Evolutionary conservation across 2,113 vertebrate species (phyloP).

Genomic region (Pachyramphus minor): DNA sequence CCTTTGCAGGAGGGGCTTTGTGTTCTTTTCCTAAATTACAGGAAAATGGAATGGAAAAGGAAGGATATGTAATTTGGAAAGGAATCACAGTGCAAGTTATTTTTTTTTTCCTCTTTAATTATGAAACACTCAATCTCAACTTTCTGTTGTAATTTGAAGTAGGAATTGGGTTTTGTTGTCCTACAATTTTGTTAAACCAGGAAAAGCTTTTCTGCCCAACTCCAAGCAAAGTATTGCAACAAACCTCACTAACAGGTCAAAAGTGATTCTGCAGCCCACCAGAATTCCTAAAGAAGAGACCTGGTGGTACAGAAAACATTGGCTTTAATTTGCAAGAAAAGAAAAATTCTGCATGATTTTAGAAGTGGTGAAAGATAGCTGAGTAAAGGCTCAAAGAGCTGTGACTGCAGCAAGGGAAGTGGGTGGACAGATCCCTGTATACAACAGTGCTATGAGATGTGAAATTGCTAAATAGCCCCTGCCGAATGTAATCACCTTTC

Average conservation of each 20-base stretch:
- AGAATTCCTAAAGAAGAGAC: background rate
- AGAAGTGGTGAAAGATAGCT: background rate
- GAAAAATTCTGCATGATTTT: background rate
- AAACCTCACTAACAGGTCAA: background rate
- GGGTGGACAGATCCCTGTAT: slow-evolving; percentile 40
- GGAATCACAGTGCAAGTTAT: background rate
- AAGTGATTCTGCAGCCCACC: background rate
- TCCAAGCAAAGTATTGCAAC: background rate
- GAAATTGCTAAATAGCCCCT: slow-evolving; percentile 60
- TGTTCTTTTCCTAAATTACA: background rate
- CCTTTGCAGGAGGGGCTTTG: background rate
- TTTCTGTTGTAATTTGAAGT: background rate
- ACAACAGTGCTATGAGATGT: slow-evolving; percentile 41
- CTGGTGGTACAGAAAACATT: background rate
- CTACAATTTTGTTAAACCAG: background rate
- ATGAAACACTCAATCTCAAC: background rate
- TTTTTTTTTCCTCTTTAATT: background rate
- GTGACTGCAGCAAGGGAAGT: background rate
- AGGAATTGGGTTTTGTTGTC: background rate
- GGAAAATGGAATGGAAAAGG: background rate
- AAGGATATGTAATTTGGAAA: background rate
- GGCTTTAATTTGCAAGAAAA: background rate
- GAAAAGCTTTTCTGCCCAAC: background rate
- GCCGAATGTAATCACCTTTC: slow-evolving; percentile 67
- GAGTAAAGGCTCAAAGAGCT: slow-evolving; percentile 2